Percentiles rank a stretch among this genome's conserved stretches.
Evolutionary conservation across 1,140 invertebrate genomes (phyloP).

Genomic region (Heliconius melpomene): DNA sequence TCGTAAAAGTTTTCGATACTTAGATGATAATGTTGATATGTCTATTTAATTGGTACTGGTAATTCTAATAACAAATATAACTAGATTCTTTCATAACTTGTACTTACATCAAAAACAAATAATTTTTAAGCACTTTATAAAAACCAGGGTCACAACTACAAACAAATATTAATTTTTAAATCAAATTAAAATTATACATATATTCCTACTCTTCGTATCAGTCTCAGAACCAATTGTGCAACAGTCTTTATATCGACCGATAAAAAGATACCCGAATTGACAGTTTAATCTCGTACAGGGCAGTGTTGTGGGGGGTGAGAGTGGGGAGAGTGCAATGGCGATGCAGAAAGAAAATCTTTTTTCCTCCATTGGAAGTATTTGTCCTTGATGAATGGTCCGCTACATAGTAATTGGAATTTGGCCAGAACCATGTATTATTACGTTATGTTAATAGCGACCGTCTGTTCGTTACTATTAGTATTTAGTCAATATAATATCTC

Average conservation of each 20-base stretch:
- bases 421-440: conserved; percentile 30
- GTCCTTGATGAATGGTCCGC: conserved; percentile 53
- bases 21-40: background rate
- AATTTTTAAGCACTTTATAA: too few relatives aligned
- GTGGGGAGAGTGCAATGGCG: conserved; percentile 27
- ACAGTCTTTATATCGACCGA: conserved; percentile 32
- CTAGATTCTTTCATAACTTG: too few relatives aligned
- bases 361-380: conserved; percentile 50
- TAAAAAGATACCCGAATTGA: conserved; percentile 58
- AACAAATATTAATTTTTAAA: too few relatives aligned
- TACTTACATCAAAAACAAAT: too few relatives aligned
- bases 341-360: conserved; percentile 49
- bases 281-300: conserved; percentile 71
- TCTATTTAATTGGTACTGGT: too few relatives aligned
- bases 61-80: too few relatives aligned
- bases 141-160: too few relatives aligned
- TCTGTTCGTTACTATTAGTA: too few relatives aligned
- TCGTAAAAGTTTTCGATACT: background rate
- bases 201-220: background rate
- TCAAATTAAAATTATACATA: background rate
- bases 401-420: conserved; percentile 47
- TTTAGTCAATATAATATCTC: too few relatives aligned
- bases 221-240: conserved; percentile 13
- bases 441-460: too few relatives aligned
- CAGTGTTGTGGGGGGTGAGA: conserved; percentile 40